These are phyloP conservation scores for Centrocercus urophasianus DNA, from an alignment of 2,113 vertebrate genomes.

Conservation along the genomic window DNA sequence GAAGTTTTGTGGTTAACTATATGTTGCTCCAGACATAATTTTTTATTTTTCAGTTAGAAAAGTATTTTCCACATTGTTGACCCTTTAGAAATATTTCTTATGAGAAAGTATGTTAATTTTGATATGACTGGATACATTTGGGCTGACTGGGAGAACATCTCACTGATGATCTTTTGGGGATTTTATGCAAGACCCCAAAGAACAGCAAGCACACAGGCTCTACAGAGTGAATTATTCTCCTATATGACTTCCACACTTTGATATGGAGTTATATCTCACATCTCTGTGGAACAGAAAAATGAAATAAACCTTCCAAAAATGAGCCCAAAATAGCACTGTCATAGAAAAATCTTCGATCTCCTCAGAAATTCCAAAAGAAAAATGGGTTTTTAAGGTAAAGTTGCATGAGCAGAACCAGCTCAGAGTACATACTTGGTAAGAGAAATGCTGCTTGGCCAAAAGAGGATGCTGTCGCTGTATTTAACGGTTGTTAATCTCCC, in stretches of 20 bases:
- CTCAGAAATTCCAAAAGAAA: not conserved
- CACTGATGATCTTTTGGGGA: not conserved
- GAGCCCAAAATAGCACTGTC: not conserved
- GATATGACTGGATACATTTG: not conserved
- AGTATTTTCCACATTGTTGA: not conserved
- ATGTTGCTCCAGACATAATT: not conserved
- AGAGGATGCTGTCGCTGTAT: not conserved
- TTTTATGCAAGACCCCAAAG: not conserved
- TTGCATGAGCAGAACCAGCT: not conserved
- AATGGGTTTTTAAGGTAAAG: not conserved
- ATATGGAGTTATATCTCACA: not conserved
- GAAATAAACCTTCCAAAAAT: not conserved
- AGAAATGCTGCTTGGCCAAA: not conserved
- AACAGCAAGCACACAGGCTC: not conserved
- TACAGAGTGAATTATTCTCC: not conserved
- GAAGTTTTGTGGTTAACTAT: not conserved
- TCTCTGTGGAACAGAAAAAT: not conserved
- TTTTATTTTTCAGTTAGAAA: not conserved
- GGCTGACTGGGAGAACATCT: not conserved
- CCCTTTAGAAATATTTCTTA: not conserved
- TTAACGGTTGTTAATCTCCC: conserved; percentile 1
- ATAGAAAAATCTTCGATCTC: not conserved
- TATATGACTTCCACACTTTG: rapidly evolving
- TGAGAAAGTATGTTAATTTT: not conserved
- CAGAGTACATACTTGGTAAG: not conserved